Conservation (phyloP, 2,113 vertebrate species). For the Vanacampus margaritifer region DNA sequence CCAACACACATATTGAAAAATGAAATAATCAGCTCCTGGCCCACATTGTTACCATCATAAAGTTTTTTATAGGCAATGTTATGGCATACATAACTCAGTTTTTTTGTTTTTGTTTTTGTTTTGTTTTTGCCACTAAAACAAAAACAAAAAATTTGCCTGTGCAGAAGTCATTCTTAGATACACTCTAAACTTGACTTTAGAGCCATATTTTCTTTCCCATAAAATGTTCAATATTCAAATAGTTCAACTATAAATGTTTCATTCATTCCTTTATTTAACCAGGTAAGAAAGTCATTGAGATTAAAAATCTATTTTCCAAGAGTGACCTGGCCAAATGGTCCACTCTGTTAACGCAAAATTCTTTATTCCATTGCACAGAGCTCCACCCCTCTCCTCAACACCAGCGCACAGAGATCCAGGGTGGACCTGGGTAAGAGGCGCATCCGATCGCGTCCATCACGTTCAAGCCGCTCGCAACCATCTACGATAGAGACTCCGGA, state of each 20-base stretch:
- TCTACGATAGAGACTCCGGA: constrained; percentile 2
- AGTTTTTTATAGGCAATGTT: neutral
- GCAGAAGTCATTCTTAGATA: neutral
- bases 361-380: constrained; percentile 63
- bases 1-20: neutral
- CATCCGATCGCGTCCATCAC: constrained; percentile 69
- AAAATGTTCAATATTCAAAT: neutral
- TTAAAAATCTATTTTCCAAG: too few relatives aligned
- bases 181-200: constrained; percentile 3
- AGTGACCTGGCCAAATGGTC: neutral
- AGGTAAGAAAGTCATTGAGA: too few relatives aligned
- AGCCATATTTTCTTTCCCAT: neutral
- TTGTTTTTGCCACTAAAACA: neutral
- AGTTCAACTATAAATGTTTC: neutral
- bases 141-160: too few relatives aligned
- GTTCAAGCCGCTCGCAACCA: constrained; percentile 49
- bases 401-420: constrained; percentile 76
- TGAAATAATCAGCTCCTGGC: neutral
- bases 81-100: neutral
- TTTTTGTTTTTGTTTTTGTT: neutral
- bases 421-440: constrained; percentile 75
- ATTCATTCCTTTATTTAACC: too few relatives aligned
- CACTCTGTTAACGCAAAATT: neutral
- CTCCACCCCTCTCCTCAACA: constrained; percentile 78
- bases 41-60: neutral